These are phyloP conservation scores for Corella eumyota DNA, from an alignment of 23 tunicate genomes.

Conservation along the genomic window DNA sequence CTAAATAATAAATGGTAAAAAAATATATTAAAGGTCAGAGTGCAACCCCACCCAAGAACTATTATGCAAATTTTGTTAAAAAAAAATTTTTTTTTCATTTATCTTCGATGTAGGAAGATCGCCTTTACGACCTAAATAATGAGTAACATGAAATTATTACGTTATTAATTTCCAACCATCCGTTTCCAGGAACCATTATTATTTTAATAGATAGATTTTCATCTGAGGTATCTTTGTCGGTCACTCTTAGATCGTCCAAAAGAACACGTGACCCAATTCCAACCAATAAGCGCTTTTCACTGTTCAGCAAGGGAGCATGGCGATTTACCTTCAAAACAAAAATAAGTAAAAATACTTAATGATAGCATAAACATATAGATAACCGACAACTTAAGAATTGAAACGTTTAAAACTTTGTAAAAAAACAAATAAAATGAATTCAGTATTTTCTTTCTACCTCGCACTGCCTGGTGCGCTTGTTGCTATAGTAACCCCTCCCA, in stretches of 20 bases:
- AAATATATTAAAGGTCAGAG: too few species aligned
- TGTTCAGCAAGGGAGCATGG: conserved; percentile 19
- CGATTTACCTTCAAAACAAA: conserved; percentile 43
- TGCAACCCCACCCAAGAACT: too few species aligned
- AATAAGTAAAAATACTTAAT: too few species aligned
- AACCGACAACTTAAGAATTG: too few species aligned
- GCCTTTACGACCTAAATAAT: too few species aligned
- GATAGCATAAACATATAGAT: not conserved
- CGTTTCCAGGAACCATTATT: conserved; percentile 49
- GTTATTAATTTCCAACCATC: conserved; percentile 48
- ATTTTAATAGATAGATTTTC: conserved; percentile 20
- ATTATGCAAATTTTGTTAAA: not conserved
- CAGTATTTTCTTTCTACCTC: conserved; percentile 14
- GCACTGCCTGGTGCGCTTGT: conserved; percentile 23
- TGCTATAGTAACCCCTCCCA: conserved; percentile 31
- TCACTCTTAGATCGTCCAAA: conserved; percentile 18
- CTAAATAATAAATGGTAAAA: too few species aligned
- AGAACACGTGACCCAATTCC: conserved; percentile 50
- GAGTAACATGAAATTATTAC: too few species aligned
- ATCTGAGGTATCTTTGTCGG: conserved; percentile 23
- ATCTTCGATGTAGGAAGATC: too few species aligned
- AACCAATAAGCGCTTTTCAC: conserved; percentile 30
- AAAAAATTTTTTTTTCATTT: too few species aligned
- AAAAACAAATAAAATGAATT: too few species aligned
- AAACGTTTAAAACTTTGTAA: too few species aligned